Percentiles rank a stretch among this genome's conserved stretches.
Evolutionary conservation across 2,888 invertebrate species (phyloP).

Genomic region (Bugulina stolonifera): DNA sequence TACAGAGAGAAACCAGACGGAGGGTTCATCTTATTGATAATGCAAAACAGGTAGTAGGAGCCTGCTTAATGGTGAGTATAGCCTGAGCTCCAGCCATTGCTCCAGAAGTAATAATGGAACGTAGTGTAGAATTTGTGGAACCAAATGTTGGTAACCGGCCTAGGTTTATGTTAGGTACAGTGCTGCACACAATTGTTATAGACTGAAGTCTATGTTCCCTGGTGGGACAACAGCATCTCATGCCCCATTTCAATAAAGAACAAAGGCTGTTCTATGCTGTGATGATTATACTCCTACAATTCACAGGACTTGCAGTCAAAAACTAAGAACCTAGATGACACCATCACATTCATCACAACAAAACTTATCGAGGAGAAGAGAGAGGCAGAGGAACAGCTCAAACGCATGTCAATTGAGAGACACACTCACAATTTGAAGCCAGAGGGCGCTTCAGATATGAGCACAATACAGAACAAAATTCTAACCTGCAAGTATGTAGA

Average conservation of each 20-base stretch:
- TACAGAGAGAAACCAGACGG: neutral
- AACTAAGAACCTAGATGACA: constrained; percentile 15
- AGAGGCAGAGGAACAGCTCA: constrained; percentile 14
- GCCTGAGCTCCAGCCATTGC: too few relatives aligned
- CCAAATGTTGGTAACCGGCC: too few relatives aligned
- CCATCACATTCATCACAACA: neutral
- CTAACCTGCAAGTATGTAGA: too few relatives aligned
- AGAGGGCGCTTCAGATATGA: neutral
- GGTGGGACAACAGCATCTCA: too few relatives aligned
- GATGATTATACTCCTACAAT: too few relatives aligned
- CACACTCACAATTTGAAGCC: neutral
- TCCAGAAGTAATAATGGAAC: too few relatives aligned
- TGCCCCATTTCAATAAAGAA: too few relatives aligned
- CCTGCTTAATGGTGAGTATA: constrained; percentile 4
- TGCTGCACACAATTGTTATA: too few relatives aligned
- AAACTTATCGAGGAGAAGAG: neutral
- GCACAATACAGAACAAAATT: neutral
- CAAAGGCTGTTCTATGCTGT: too few relatives aligned
- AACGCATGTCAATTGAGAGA: constrained; percentile 9
- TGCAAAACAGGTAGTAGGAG: neutral
- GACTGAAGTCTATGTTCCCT: too few relatives aligned
- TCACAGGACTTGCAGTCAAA: constrained; percentile 22
- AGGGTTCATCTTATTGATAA: neutral
- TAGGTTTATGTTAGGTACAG: too few relatives aligned
- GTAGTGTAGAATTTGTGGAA: too few relatives aligned